Conservation (phyloP, 1,140 invertebrate genomes). For the Nephotettix cincticeps region DNA sequence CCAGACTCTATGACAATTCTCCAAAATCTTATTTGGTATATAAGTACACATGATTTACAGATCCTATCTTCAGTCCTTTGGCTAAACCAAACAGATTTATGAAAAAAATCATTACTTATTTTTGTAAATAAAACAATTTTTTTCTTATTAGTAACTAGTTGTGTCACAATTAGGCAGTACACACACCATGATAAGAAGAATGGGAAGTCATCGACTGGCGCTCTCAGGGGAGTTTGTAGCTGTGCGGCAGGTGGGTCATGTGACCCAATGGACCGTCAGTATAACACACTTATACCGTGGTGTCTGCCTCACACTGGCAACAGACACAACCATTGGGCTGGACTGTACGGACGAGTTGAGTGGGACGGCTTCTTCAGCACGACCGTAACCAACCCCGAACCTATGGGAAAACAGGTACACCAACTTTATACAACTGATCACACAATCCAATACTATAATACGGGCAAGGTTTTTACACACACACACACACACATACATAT, state of each 20-base stretch:
- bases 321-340: slow-evolving; percentile 83
- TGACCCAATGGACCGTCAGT: slow-evolving; percentile 72
- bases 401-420: slow-evolving; percentile 92
- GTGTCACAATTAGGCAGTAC: slow-evolving; percentile 62
- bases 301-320: slow-evolving; percentile 87
- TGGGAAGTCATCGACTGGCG: slow-evolving; percentile 57
- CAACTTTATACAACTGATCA: too few species aligned
- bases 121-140: too few species aligned
- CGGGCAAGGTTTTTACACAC: too few species aligned
- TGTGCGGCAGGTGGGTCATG: slow-evolving; percentile 68
- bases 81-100: too few species aligned
- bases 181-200: slow-evolving; percentile 69
- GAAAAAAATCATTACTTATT: too few species aligned
- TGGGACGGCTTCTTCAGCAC: slow-evolving; percentile 88
- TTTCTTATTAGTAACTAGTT: too few species aligned
- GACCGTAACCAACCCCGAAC: slow-evolving; percentile 86
- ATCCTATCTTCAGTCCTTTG: too few species aligned
- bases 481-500: too few species aligned
- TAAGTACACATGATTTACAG: too few species aligned
- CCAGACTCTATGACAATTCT: too few species aligned
- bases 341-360: slow-evolving; percentile 68
- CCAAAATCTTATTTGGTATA: too few species aligned
- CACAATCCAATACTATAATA: too few species aligned
- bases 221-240: slow-evolving; percentile 73
- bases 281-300: slow-evolving; percentile 87